Percentiles rank a stretch among this genome's conserved stretches.
Conservation (phyloP, 2,113 vertebrate species). For the Cephalopholis sonnerati region DNA sequence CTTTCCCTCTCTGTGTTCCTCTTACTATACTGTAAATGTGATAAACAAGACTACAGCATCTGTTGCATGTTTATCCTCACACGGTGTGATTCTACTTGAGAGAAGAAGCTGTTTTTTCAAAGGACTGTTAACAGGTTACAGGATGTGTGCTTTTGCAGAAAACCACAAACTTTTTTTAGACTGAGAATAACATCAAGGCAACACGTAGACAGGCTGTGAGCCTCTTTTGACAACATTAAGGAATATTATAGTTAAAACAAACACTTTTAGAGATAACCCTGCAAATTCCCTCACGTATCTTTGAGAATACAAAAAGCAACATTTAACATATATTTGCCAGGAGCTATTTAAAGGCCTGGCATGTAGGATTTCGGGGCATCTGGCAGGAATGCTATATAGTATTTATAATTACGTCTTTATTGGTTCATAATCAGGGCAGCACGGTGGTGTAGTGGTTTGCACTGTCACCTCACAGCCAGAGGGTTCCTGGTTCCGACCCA, state of each 20-base stretch:
- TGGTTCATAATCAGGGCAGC: too few species aligned
- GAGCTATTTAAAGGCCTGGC: too few species aligned
- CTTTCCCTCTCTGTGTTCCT: neutral
- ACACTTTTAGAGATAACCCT: neutral
- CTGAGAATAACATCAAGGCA: conserved; percentile 13
- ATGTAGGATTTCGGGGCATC: too few species aligned
- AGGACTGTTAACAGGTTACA: conserved; percentile 39
- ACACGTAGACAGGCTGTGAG: neutral
- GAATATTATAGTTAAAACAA: neutral
- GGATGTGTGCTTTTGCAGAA: conserved; percentile 82
- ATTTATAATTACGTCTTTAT: too few species aligned
- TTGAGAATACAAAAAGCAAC: neutral
- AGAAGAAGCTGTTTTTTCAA: neutral
- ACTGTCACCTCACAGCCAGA: too few species aligned
- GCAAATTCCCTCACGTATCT: neutral
- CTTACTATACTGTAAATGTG: neutral
- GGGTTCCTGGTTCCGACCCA: too few species aligned
- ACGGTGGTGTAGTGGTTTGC: too few species aligned
- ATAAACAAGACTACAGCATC: neutral
- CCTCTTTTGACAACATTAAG: neutral
- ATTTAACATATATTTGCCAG: neutral
- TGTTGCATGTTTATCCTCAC: neutral
- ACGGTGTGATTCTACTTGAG: neutral
- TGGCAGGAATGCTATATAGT: too few species aligned
- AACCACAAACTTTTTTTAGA: conserved; percentile 73